A percentile compares a stretch with the other conserved stretches of the same genome.
Conservation (phyloP, 2,113 vertebrate species). For the Nothobranchius kuhntae region DNA sequence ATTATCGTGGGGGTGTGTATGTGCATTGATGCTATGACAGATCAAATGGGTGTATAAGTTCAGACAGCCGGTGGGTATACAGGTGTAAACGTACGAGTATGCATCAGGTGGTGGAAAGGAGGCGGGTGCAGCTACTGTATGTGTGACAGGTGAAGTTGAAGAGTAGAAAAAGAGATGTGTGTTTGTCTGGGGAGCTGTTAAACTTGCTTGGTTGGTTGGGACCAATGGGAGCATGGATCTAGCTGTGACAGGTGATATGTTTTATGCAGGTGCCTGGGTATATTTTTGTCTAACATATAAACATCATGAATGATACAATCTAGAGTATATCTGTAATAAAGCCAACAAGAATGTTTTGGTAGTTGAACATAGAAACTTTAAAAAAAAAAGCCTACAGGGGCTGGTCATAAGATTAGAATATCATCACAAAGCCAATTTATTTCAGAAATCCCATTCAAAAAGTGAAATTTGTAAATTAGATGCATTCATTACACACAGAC, state of each 20-base stretch:
- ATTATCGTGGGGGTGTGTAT: constrained; percentile 57
- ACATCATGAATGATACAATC: background rate
- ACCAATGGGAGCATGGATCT: constrained; percentile 58
- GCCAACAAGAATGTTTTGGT: too few relatives aligned
- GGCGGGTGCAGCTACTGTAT: constrained; percentile 42
- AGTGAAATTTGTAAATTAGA: too few relatives aligned
- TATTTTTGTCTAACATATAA: constrained; percentile 34
- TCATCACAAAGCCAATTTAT: too few relatives aligned
- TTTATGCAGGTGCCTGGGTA: constrained; percentile 67
- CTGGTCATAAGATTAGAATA: too few relatives aligned
- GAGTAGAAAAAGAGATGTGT: constrained; percentile 50
- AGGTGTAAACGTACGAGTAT: background rate
- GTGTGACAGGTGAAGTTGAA: constrained; percentile 68
- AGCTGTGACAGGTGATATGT: constrained; percentile 72
- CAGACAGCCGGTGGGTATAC: constrained; percentile 35
- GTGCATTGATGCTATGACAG: constrained; percentile 52
- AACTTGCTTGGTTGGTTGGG: constrained; percentile 56
- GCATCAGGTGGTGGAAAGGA: constrained; percentile 47
- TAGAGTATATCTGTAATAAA: too few relatives aligned
- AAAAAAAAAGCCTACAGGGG: too few relatives aligned
- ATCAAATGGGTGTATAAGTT: constrained; percentile 53
- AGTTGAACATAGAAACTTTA: too few relatives aligned
- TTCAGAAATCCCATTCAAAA: too few relatives aligned
- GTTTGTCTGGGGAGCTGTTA: constrained; percentile 54
- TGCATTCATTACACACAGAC: too few relatives aligned